Conservation (phyloP, 2,888 invertebrate genomes). For the Coenonympha glycerion region DNA sequence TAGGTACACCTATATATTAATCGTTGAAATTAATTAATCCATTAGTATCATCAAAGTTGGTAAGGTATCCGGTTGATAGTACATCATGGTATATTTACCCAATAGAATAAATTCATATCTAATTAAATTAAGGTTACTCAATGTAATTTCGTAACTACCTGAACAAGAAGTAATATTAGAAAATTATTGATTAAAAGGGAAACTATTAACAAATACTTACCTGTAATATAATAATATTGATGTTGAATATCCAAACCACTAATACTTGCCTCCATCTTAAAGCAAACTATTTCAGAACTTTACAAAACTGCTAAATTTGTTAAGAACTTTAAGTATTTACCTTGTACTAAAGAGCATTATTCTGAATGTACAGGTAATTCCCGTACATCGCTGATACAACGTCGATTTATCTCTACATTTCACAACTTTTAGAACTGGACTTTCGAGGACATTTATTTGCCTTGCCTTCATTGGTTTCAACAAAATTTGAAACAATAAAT, state of each 20-base stretch:
- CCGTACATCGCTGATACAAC: background rate
- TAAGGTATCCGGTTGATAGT: background rate
- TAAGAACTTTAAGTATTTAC: conserved; percentile 3
- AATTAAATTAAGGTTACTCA: background rate
- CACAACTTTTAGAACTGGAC: no score
- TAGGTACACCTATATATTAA: no score
- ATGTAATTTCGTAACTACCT: background rate
- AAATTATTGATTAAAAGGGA: conserved; percentile 14
- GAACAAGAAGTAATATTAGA: background rate
- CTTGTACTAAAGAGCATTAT: background rate
- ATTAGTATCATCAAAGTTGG: no score
- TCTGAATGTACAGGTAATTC: background rate
- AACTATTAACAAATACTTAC: conserved; percentile 16
- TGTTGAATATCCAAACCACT: conserved; percentile 2
- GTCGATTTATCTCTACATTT: background rate
- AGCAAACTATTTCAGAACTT: conserved; percentile 1
- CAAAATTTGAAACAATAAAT: no score
- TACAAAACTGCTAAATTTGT: background rate
- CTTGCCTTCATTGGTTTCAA: no score
- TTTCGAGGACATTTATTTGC: no score
- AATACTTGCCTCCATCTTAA: conserved; percentile 7
- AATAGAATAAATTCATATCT: background rate
- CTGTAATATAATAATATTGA: background rate
- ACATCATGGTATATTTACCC: background rate
- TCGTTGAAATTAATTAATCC: no score